Evolutionary conservation across 2,113 vertebrate species (phyloP).

Genomic region (Turdus rufiventris): DNA sequence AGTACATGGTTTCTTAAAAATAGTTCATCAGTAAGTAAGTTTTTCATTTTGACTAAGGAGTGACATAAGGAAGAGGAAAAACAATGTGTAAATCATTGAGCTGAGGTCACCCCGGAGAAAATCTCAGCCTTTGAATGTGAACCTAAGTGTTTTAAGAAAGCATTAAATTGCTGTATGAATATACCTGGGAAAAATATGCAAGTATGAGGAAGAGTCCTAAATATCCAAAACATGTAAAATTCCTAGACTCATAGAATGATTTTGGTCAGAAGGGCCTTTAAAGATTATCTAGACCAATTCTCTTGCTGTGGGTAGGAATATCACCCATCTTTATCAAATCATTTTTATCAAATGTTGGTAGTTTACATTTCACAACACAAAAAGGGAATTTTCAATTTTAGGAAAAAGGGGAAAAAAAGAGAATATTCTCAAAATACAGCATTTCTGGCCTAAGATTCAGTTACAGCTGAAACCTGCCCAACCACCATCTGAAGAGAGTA

Average conservation of each 20-base stretch:
- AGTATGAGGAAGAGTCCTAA: background rate
- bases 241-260: background rate
- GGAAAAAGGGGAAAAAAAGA: background rate
- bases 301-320: background rate
- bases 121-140: background rate
- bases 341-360: background rate
- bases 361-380: background rate
- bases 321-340: background rate
- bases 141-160: background rate
- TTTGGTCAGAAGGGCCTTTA: background rate
- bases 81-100: background rate
- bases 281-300: background rate
- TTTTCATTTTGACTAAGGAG: background rate
- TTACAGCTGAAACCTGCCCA: background rate
- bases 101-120: background rate
- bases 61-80: background rate
- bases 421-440: background rate
- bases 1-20: background rate
- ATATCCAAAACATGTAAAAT: background rate
- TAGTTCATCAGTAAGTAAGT: background rate
- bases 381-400: background rate
- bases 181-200: background rate
- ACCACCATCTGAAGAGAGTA: background rate
- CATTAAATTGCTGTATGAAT: background rate
- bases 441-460: background rate